Base-by-base conservation (phyloP, 2,888 invertebrate genomes). In the Graphium colonna region DNA sequence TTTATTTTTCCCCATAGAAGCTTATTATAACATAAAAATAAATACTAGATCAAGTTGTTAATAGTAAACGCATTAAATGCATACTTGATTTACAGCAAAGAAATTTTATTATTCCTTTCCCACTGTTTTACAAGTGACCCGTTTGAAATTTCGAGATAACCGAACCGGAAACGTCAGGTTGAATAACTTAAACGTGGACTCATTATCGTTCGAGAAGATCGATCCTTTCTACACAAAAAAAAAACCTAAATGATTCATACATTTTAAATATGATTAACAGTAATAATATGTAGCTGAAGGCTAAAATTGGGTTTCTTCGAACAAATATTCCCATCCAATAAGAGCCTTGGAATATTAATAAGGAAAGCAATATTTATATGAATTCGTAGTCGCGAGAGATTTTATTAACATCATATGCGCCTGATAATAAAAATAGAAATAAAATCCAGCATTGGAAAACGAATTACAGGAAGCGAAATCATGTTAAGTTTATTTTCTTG, bases 141-240 rank as follows among this genome's bases (percentile, higher is more conserved):
- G 21, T 13, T 17, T n/a, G 50, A 57, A 38, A 40, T 60, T 45
- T 58, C 18, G 48, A 58, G 57, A 59, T 59, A 57, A 56, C 46
- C 51, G 31, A 51, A 61, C 56, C 61, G 64, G 63, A 63, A 62
- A 59, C 57, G 57, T 60, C 52, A 55, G 43, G 61, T 59, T 56
- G 57, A 64, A 57, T 52, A 60, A 56, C 61, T 63, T 61, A 51
- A 60, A 63, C 16, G 33, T 45, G 18, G 13, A 31, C 44, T 33
- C 33, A 21, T 55, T 50, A 55, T 33, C 49, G 48, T 28, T 47
- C 38, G 44, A 39, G 26, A 16, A 48, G 49, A 44, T 54, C 44
- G 44, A 5, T 33, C 44, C n/a, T n/a, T 39, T 39, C 42, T 18
- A 45, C 40, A 33, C n/a, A n/a, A n/a, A n/a, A n/a, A 40, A 45